A percentile compares a stretch with the other conserved stretches of the same genome.
Evolutionary conservation across 1,140 invertebrate species (phyloP).

Genomic region (Idris sp.): DNA sequence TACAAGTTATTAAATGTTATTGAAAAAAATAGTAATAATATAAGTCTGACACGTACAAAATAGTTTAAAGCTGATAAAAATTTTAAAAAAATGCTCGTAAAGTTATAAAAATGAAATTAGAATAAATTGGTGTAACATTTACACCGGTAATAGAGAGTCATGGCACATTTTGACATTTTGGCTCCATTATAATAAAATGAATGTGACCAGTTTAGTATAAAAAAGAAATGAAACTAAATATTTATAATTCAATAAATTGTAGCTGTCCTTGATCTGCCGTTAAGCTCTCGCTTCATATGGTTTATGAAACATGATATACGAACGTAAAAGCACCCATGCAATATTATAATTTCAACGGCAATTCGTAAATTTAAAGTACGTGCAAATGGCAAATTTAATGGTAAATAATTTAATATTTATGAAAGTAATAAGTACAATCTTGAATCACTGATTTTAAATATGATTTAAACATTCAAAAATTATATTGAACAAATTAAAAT

Average conservation of each 20-base stretch:
- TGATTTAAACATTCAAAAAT: no score
- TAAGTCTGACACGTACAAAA: no score
- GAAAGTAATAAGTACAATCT: no score
- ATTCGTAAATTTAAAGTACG: slow-evolving; percentile 19
- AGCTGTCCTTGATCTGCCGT: slow-evolving; percentile 20
- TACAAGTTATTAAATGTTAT: no score
- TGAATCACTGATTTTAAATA: no score
- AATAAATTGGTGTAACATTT: no score
- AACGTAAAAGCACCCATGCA: slow-evolving; percentile 6
- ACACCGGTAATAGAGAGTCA: background rate
- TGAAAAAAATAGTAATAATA: no score
- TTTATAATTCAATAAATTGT: slow-evolving; percentile 42
- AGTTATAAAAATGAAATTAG: no score
- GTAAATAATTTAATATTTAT: slow-evolving; percentile 11
- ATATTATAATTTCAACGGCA: slow-evolving; percentile 13
- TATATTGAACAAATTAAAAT: no score
- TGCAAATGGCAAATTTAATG: slow-evolving; percentile 9
- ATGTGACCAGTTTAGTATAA: slow-evolving; percentile 1
- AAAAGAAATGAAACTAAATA: slow-evolving; percentile 12
- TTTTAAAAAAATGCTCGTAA: no score
- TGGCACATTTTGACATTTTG: slow-evolving; percentile 3
- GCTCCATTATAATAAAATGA: slow-evolving; percentile 18
- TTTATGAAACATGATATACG: slow-evolving; percentile 34
- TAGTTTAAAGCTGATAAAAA: no score
- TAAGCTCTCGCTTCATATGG: slow-evolving; percentile 34